These are phyloP conservation scores for Melinaea menophilus DNA, from an alignment of 2,888 invertebrate genomes.

Conservation along the genomic window DNA sequence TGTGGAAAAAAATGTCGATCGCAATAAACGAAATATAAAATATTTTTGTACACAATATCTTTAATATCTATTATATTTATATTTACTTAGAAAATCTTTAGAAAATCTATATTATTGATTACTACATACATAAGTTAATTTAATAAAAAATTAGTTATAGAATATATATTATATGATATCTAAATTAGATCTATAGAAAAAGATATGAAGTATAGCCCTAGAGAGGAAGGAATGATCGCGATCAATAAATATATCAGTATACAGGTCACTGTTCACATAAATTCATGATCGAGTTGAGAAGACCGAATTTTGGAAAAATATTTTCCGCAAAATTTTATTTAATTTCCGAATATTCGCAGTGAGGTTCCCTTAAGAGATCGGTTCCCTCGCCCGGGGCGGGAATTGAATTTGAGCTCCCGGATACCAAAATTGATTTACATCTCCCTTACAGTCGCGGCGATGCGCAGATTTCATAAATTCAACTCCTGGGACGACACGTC, in stretches of 20 bases:
- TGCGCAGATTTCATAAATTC: slow-evolving; percentile 36
- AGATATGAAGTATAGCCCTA: too few species aligned
- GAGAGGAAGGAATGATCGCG: too few species aligned
- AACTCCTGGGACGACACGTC: background rate
- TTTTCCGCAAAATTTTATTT: slow-evolving; percentile 50
- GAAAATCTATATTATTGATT: too few species aligned
- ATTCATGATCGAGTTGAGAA: slow-evolving; percentile 17
- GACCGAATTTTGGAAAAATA: slow-evolving; percentile 46
- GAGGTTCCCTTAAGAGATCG: slow-evolving; percentile 53
- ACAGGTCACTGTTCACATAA: background rate
- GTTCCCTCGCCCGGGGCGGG: slow-evolving; percentile 58
- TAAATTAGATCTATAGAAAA: too few species aligned
- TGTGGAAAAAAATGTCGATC: too few species aligned
- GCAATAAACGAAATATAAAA: too few species aligned
- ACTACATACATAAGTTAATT: too few species aligned
- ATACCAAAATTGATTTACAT: slow-evolving; percentile 70
- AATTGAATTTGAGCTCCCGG: slow-evolving; percentile 71
- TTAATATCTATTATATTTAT: too few species aligned
- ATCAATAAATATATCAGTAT: background rate
- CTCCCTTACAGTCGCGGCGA: slow-evolving; percentile 50
- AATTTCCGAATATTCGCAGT: slow-evolving; percentile 44
- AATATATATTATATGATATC: too few species aligned
- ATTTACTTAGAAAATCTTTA: too few species aligned
- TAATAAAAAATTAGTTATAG: too few species aligned
- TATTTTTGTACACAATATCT: too few species aligned